Base-by-base conservation (phyloP, 2,888 invertebrate species). In the Dromius quadrimaculatus region DNA sequence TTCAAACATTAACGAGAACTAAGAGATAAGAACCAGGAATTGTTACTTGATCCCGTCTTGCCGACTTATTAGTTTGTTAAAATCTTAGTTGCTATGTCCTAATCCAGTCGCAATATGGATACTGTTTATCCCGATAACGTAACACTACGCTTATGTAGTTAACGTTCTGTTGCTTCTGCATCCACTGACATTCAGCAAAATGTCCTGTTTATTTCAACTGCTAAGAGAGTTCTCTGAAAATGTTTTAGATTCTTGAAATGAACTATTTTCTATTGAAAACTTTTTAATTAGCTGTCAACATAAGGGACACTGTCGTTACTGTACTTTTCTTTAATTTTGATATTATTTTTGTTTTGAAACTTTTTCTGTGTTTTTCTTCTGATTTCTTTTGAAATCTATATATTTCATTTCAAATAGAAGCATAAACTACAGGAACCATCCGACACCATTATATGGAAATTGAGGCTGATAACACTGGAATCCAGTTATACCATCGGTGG, bases 61-160 rank as follows among this genome's bases (percentile, higher is more conserved):
- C n/a, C 34, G 59, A 59, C 59, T 59, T 59, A 59, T 59, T 34
- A 59, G 59, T 59, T 59, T 59, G 59, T 59, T 15, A 43, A 43
- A 43, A 43, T 43, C 19, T 43, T 17, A 43, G 43, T 43, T 43
- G 13, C 43, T 13, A 43, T 43, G 43, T 43, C 19, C 59, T 59
- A 59, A 59, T 59, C 59, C 59, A 3, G 19, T 13, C 43, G 59
- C 59, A 36, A 36, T 59, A 59, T 59, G 59, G 59, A 59, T 36
- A 6, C 59, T 57, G 59, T 59, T 17, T 59, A 11, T 20, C 59
- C 36, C 59, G 59, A 59, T 59, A 59, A 36, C 36, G 36, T 36
- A 36, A 2, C 36, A 11, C 2, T 6, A n/a, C 3, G 3, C 13
- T 1, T 41, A 41, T 11, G 41, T 41, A 8, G 36, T 36, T 36